Evolutionary conservation across 2,888 invertebrate species (phyloP).

Genomic region (Sepioteuthis lessoniana): DNA sequence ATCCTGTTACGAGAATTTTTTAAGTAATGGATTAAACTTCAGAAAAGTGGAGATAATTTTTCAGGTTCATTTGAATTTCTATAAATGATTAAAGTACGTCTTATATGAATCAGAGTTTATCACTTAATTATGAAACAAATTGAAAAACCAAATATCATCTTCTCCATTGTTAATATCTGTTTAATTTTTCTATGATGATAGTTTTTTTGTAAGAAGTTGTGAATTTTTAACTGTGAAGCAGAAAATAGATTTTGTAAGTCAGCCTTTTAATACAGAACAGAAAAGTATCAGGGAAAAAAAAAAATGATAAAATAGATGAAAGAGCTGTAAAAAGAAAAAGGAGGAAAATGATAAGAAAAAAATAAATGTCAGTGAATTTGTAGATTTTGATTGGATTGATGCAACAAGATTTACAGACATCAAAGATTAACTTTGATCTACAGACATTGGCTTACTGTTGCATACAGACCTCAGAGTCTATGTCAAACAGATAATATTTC

Average conservation of each 20-base stretch:
- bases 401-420: not conserved
- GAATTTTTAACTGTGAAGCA: not conserved
- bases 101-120: no score
- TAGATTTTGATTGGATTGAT: not conserved
- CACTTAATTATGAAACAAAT: no score
- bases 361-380: not conserved
- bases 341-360: not conserved
- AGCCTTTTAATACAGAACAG: not conserved
- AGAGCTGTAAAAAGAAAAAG: not conserved
- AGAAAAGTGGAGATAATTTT: no score
- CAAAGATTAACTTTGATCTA: constrained; percentile 13
- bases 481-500: not conserved
- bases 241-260: not conserved
- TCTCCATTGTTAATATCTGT: no score
- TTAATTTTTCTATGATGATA: no score
- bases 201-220: no score
- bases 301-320: not conserved
- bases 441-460: not conserved
- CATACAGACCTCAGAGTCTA: not conserved
- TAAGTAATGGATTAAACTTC: no score
- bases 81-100: no score
- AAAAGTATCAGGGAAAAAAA: not conserved
- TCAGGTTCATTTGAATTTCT: no score
- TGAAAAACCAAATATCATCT: no score
- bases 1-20: no score